Conservation (phyloP, 2,113 vertebrate genomes). For the Cercopithecus mona region DNA sequence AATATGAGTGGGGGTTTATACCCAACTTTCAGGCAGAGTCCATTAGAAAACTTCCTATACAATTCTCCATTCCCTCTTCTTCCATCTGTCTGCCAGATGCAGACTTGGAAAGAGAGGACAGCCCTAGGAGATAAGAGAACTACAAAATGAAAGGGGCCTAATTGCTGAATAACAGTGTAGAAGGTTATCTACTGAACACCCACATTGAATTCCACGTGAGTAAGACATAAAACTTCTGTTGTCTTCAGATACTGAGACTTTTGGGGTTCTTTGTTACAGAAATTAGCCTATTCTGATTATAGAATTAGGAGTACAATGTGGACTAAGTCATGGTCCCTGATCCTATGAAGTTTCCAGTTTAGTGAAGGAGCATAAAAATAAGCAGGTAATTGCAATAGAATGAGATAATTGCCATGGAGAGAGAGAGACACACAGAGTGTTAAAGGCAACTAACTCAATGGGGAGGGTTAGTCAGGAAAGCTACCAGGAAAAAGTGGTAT, state of each 20-base stretch:
- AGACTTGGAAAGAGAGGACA: background rate
- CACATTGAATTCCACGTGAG: background rate
- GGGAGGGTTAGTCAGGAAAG: background rate
- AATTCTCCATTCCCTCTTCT: background rate
- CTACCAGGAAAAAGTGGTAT: background rate
- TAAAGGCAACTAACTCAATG: background rate
- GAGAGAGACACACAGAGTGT: background rate
- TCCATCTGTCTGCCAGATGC: background rate
- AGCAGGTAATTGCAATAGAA: background rate
- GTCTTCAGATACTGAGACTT: background rate
- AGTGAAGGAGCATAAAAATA: background rate
- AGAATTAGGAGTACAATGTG: background rate
- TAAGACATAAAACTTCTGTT: slow-evolving; percentile 29
- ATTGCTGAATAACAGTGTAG: background rate
- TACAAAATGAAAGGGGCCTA: background rate
- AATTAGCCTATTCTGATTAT: background rate
- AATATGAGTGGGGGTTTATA: slow-evolving; percentile 14
- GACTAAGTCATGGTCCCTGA: background rate
- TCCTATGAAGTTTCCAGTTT: background rate
- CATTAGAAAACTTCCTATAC: background rate
- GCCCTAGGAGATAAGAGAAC: background rate
- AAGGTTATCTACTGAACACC: background rate
- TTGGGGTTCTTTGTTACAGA: background rate
- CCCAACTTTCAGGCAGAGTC: background rate
- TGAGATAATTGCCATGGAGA: background rate